A percentile compares a stretch with the other conserved stretches of the same genome.
phyloP scores from a whole-genome alignment of 2,888 invertebrate species.

The Cheilosia grossa region DNA sequence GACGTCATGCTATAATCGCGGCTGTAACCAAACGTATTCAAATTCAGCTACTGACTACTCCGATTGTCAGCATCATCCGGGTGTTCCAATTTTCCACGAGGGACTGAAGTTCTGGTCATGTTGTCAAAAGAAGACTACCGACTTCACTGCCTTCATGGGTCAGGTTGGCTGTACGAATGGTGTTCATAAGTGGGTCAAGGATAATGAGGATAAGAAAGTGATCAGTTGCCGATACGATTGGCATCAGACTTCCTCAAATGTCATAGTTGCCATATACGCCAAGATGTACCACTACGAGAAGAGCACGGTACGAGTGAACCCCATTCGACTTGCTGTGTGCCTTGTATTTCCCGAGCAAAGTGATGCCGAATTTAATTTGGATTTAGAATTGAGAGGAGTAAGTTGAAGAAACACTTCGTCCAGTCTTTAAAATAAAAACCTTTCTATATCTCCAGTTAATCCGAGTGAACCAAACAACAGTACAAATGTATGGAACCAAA shows the following conservation, averaged over 20 bases:
- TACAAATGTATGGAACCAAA: conserved; percentile 93
- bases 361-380: conserved; percentile 88
- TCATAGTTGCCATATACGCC: conserved; percentile 94
- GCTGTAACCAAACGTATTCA: conserved; percentile 89
- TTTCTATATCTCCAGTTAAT: conserved; percentile 87
- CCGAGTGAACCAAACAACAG: conserved; percentile 88
- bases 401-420: conserved; percentile 76
- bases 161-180: conserved; percentile 96
- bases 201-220: conserved; percentile 85
- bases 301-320: conserved; percentile 92
- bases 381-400: conserved; percentile 93
- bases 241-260: conserved; percentile 95
- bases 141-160: conserved; percentile 95
- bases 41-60: conserved; percentile 87
- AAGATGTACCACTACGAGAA: conserved; percentile 93
- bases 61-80: conserved; percentile 92
- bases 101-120: conserved; percentile 99
- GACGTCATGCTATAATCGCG: conserved; percentile 93
- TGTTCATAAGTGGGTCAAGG: conserved; percentile 92
- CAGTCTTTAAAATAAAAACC: neutral
- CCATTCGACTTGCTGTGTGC: conserved; percentile 89
- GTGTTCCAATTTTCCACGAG: conserved; percentile 97
- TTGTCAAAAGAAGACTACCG: conserved; percentile 95
- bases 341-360: conserved; percentile 91
- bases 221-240: conserved; percentile 95